Evolutionary conservation across 2,797 vertebrate genomes (phyloP), one percentile per base, ranked within the genome.

Genomic region (Channallabes apus): DNA sequence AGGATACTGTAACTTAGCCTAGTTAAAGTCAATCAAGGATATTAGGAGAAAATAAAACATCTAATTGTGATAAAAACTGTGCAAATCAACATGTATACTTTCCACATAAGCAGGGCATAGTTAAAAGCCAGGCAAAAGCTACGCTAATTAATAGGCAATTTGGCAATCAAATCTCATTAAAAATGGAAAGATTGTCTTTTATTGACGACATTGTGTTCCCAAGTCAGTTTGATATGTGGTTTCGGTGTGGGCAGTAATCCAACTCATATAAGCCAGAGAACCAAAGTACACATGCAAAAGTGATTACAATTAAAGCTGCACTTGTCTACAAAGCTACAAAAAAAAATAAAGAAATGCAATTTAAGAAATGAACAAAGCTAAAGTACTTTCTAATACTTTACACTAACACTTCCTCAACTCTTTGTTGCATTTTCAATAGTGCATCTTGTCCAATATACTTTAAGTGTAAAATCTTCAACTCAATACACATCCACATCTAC

Each of bases 31-130:
- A 80, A 80, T 87, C 79, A 86, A 69, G 82, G 62, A 84, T 85
- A 88, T 83, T 58, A 77, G 61, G 65, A 79, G 67, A 85, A 88
- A 83, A 72, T 83, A 85, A 86, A 90, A 87, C 64, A 35, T 35
- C 32, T 71, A 84, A 88, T 84, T 88, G 82, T 80, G 76, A 85
- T 81, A 67, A 89, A 85, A 83, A 68, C 67, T 88, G 83, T 87
- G 73, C 83, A 85, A 77, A 77, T 77, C 71, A 61, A 77, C 79
- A 67, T 73, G 56, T 79, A 88, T 86, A 12, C 51, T 75, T 87
- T 89, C 87, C 82, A 86, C 46, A 90, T 89, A 80, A 86, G 89
- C 59, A 54, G 24, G 27, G 68, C 75, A 41, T 27, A 87, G 18
- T 64, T 84, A 20, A 54, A 56, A 69, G 84, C 79, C 82, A 85